Conservation (phyloP, 2,888 invertebrate species). For the Dusona sp. region DNA sequence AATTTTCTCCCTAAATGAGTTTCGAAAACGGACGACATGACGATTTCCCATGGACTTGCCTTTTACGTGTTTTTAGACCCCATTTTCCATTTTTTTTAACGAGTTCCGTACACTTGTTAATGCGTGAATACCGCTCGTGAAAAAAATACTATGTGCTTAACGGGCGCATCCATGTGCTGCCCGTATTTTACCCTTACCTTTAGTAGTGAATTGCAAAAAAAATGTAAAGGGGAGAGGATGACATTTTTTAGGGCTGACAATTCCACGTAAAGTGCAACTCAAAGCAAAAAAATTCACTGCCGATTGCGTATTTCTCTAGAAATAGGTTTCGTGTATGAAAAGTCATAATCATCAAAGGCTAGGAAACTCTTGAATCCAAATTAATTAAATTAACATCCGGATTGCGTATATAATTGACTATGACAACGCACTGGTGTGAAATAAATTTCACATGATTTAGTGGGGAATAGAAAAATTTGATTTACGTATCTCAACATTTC, state of each 20-base stretch:
- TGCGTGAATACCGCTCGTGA: constrained; percentile 4
- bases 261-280: neutral
- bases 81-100: constrained; percentile 4
- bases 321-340: neutral
- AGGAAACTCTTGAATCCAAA: neutral
- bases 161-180: neutral
- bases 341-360: too few relatives aligned
- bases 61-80: neutral
- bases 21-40: constrained; percentile 12
- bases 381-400: neutral
- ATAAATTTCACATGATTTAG: constrained; percentile 60
- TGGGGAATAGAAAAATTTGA: constrained; percentile 28
- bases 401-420: constrained; percentile 30
- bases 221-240: neutral
- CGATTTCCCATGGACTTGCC: constrained; percentile 20
- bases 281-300: neutral
- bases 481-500: constrained; percentile 5
- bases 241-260: neutral
- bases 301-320: neutral
- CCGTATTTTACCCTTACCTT: constrained; percentile 23
- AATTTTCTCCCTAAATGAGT: neutral
- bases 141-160: constrained; percentile 3
- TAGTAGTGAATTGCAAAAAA: neutral
- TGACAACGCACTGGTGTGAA: constrained; percentile 13
- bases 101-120: neutral